These are phyloP conservation scores for Schizaphis graminum DNA, from an alignment of 2,888 invertebrate genomes.

Conservation along the genomic window DNA sequence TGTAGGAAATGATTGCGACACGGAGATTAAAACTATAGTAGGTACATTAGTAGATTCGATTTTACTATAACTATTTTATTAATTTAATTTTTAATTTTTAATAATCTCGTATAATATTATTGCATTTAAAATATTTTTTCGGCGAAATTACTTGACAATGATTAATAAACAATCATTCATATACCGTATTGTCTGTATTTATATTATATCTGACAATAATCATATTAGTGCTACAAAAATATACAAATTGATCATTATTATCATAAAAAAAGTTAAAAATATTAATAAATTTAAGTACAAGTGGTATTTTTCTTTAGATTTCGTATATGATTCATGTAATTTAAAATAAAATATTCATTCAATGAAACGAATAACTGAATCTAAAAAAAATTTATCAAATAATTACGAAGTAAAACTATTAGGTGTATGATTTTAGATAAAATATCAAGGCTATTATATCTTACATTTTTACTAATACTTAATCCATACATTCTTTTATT, in stretches of 20 bases:
- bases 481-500: not conserved
- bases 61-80: not conserved
- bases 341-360: not conserved
- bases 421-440: not conserved
- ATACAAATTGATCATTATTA: not conserved
- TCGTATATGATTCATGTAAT: not conserved
- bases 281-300: not conserved
- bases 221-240: not conserved
- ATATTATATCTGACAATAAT: not conserved
- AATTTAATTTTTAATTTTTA: not conserved
- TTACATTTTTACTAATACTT: not conserved
- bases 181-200: not conserved
- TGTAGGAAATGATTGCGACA: not conserved
- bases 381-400: not conserved
- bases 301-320: not conserved
- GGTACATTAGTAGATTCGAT: not conserved
- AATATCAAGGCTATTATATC: not conserved
- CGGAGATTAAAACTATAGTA: not conserved
- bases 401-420: not conserved
- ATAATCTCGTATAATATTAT: not conserved
- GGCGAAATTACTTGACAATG: not conserved
- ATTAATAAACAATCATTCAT: not conserved
- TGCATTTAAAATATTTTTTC: not conserved
- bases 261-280: not conserved
- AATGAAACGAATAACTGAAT: not conserved